These are phyloP conservation scores for Trisateles emortualis DNA, from an alignment of 2,888 invertebrate genomes.

Conservation along the genomic window DNA sequence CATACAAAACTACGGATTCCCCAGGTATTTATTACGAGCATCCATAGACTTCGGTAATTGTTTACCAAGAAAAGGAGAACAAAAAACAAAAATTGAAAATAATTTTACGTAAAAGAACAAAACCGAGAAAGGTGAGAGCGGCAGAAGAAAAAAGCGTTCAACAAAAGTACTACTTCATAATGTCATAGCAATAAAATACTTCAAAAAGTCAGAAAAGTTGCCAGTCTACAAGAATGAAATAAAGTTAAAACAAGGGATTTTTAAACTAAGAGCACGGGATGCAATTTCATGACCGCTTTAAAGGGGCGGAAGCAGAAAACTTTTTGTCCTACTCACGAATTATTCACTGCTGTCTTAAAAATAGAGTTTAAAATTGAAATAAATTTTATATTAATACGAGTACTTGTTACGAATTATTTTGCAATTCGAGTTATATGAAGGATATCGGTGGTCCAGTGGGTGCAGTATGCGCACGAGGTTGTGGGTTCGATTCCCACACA, in stretches of 20 bases:
- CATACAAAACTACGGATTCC: too few species aligned
- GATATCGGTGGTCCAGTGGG: too few species aligned
- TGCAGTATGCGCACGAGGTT: too few species aligned
- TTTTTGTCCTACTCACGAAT: slow-evolving; percentile 21
- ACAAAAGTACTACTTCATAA: neutral
- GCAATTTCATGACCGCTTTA: slow-evolving; percentile 25
- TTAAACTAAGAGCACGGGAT: slow-evolving; percentile 13
- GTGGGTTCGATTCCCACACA: too few species aligned
- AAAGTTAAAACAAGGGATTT: slow-evolving; percentile 5
- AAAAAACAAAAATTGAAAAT: neutral
- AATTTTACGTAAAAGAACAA: neutral
- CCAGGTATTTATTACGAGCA: too few species aligned
- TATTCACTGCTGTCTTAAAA: slow-evolving; percentile 12
- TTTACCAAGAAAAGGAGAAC: too few species aligned
- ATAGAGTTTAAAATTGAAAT: slow-evolving; percentile 5
- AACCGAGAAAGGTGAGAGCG: neutral
- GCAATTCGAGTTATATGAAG: too few species aligned
- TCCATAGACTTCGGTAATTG: neutral
- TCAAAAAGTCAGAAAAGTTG: slow-evolving; percentile 1
- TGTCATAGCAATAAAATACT: neutral
- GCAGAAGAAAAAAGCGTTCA: neutral
- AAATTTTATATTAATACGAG: too few species aligned
- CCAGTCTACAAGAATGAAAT: neutral
- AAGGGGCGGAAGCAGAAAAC: slow-evolving; percentile 22
- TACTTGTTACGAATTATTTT: too few species aligned